Conservation (phyloP, 2,888 invertebrate species). For the Tetanocera ferruginea region DNA sequence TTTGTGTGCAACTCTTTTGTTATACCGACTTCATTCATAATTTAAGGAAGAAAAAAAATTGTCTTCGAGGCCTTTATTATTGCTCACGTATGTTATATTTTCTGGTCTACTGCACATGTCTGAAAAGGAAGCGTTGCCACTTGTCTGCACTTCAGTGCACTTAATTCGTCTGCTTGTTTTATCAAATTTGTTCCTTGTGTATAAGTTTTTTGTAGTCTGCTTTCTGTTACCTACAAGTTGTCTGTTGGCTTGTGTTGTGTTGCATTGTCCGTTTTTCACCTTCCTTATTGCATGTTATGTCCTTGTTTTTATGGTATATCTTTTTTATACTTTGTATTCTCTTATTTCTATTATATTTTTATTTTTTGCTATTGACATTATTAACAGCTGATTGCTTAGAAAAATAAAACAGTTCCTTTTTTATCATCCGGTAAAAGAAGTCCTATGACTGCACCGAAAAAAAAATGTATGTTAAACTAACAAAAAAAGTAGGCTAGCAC, state of each 20-base stretch:
- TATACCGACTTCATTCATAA: conserved; percentile 25
- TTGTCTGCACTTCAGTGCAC: conserved; percentile 18
- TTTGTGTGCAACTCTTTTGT: neutral
- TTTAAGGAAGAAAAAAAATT: neutral
- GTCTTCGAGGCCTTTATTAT: neutral
- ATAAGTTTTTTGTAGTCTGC: neutral
- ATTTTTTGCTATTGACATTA: neutral
- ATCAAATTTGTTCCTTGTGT: neutral
- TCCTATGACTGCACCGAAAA: too few relatives aligned
- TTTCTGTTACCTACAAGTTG: neutral
- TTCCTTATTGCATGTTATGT: neutral
- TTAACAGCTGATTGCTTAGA: conserved; percentile 19
- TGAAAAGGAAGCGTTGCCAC: conserved; percentile 17
- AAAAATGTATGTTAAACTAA: too few relatives aligned
- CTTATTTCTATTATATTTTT: neutral
- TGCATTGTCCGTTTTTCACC: neutral
- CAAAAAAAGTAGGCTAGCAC: too few relatives aligned
- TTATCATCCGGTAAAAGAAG: too few relatives aligned
- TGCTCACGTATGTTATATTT: neutral
- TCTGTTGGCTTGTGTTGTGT: neutral
- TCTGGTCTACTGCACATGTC: conserved; percentile 1
- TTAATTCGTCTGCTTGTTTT: conserved; percentile 12
- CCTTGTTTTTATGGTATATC: neutral
- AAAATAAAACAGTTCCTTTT: neutral
- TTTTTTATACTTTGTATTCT: too few relatives aligned